phyloP scores from a whole-genome alignment of 1,140 invertebrate genomes.

The Tetramorium alpestre region DNA sequence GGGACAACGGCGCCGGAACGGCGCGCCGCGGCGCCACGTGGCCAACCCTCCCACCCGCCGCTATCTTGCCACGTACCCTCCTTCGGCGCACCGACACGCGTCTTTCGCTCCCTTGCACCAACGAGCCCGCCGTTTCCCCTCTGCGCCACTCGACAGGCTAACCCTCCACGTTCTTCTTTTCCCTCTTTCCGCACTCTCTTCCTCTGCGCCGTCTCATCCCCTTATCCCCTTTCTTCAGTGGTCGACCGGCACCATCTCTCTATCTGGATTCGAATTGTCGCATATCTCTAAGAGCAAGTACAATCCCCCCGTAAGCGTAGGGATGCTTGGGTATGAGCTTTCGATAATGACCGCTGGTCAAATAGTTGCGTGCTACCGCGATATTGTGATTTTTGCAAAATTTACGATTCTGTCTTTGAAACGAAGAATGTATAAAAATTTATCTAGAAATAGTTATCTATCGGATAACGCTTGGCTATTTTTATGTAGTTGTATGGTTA shows the following conservation, averaged over 20 bases:
- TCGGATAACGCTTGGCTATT: neutral
- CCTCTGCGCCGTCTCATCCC: conserved; percentile 46
- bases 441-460: neutral
- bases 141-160: conserved; percentile 50
- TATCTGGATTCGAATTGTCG: conserved; percentile 74
- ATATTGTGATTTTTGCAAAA: conserved; percentile 14
- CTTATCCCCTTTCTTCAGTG: conserved; percentile 27
- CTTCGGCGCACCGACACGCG: conserved; percentile 49
- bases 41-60: conserved; percentile 76
- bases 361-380: neutral
- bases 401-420: neutral
- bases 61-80: conserved; percentile 68
- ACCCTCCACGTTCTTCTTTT: conserved; percentile 63
- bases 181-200: conserved; percentile 47
- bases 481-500: neutral
- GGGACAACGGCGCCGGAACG: conserved; percentile 81
- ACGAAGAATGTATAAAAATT: neutral
- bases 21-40: conserved; percentile 85
- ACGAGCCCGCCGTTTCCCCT: conserved; percentile 62
- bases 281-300: conserved; percentile 61
- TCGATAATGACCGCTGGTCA: conserved; percentile 43
- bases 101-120: conserved; percentile 56
- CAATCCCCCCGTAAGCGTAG: conserved; percentile 56
- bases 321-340: conserved; percentile 16
- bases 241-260: conserved; percentile 53